Evolutionary conservation across 1,140 invertebrate species (phyloP).

Genomic region (Pseudachorutes palmiensis): DNA sequence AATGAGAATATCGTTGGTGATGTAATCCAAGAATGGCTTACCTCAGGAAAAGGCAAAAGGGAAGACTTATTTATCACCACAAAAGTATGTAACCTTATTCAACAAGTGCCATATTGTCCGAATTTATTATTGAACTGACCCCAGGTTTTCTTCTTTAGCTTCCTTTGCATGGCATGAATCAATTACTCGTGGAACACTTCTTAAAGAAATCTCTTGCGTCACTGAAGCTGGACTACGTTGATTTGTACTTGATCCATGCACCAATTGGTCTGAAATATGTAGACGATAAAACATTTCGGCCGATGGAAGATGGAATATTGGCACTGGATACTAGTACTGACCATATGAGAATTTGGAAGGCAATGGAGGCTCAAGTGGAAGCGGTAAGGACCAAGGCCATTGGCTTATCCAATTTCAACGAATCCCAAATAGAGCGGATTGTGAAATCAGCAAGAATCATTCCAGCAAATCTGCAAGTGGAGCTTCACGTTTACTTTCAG

Average conservation of each 20-base stretch:
- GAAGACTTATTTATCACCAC: slow-evolving; percentile 44
- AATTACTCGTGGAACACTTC: slow-evolving; percentile 41
- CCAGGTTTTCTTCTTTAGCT: slow-evolving; percentile 35
- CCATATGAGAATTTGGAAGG: slow-evolving; percentile 59
- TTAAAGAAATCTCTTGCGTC: slow-evolving; percentile 41
- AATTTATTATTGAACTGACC: neutral
- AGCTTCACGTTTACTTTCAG: slow-evolving; percentile 47
- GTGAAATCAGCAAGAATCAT: slow-evolving; percentile 55
- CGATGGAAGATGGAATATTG: slow-evolving; percentile 24
- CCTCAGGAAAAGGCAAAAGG: slow-evolving; percentile 40
- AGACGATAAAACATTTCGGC: slow-evolving; percentile 25
- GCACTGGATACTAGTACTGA: neutral
- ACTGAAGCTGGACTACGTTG: slow-evolving; percentile 43
- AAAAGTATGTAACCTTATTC: slow-evolving; percentile 42
- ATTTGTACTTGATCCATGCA: slow-evolving; percentile 62
- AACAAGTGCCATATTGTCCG: neutral
- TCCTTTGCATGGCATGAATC: slow-evolving; percentile 40
- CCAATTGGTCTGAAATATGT: slow-evolving; percentile 57
- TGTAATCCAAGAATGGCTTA: slow-evolving; percentile 39
- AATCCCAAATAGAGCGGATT: slow-evolving; percentile 57
- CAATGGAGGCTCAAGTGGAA: slow-evolving; percentile 38
- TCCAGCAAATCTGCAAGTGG: slow-evolving; percentile 50
- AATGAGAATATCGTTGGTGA: slow-evolving; percentile 42
- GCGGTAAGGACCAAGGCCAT: slow-evolving; percentile 53
- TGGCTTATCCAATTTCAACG: slow-evolving; percentile 71